Evolutionary conservation across 2,797 vertebrate species (phyloP).

Genomic region (Phrynocephalus forsythii): DNA sequence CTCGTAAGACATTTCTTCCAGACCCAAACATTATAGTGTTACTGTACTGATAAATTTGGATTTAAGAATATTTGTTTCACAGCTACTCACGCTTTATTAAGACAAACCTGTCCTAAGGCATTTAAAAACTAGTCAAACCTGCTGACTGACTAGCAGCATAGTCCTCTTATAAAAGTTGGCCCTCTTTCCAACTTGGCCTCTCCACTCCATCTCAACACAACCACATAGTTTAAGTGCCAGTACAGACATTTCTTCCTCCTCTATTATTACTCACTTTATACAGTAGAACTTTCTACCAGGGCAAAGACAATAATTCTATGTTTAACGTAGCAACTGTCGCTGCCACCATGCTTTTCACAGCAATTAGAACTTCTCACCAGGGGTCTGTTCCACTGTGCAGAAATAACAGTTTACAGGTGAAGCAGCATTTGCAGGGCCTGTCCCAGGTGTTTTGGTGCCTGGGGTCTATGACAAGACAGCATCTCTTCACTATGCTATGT

Average conservation of each 20-base stretch:
- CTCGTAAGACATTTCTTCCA: no score
- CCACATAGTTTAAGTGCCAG: constrained; percentile 71
- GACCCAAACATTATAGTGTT: constrained; percentile 58
- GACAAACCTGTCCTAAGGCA: constrained; percentile 81
- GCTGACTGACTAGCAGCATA: constrained; percentile 76
- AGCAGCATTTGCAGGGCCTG: not conserved
- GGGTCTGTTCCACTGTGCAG: not conserved
- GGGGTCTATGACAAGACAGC: not conserved
- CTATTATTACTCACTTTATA: not conserved
- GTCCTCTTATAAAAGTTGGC: constrained; percentile 68
- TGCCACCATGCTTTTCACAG: constrained; percentile 30
- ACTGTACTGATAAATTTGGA: constrained; percentile 59
- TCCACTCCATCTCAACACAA: constrained; percentile 70
- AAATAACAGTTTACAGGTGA: constrained; percentile 18
- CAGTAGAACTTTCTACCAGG: not conserved
- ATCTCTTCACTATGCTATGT: not conserved
- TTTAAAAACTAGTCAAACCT: constrained; percentile 84
- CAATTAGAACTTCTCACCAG: not conserved
- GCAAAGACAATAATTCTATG: not conserved
- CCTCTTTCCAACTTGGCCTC: constrained; percentile 66
- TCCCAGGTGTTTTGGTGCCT: not conserved
- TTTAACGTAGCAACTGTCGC: constrained; percentile 10
- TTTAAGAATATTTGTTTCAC: constrained; percentile 70
- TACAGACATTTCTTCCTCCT: constrained; percentile 63
- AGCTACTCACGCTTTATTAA: constrained; percentile 74